Evolutionary conservation across 2,797 vertebrate species (phyloP).

Genomic region (Poeciliopsis gracilis): DNA sequence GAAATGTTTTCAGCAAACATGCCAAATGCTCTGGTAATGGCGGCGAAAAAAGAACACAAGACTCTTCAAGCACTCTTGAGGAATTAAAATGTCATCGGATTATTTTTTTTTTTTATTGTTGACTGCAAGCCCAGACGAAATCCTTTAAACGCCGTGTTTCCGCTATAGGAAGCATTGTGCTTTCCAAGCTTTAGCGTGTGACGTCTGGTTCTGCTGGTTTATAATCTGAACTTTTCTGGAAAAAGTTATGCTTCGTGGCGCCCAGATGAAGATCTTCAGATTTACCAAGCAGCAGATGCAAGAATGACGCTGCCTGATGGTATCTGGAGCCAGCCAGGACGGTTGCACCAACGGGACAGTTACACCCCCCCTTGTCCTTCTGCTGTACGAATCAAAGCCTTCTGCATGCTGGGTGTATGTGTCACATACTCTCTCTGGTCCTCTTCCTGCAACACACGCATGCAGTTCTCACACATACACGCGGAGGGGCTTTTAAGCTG

Average conservation of each 20-base stretch:
- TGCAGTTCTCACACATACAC: constrained; percentile 8
- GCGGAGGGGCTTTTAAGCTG: constrained; percentile 56
- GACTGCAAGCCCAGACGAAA: not conserved
- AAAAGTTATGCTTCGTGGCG: constrained; percentile 13
- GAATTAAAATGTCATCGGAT: not conserved
- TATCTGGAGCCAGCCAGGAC: constrained; percentile 15
- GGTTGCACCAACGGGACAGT: constrained; percentile 2
- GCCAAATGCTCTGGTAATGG: constrained; percentile 10
- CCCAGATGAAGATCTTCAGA: not conserved
- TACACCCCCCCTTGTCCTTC: constrained; percentile 7
- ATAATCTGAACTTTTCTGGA: constrained; percentile 29
- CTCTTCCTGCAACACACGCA: not conserved
- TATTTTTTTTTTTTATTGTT: constrained; percentile 1
- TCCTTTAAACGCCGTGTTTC: not conserved
- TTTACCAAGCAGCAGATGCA: not conserved
- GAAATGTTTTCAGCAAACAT: constrained; percentile 4
- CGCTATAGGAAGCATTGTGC: not conserved
- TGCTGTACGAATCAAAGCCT: constrained; percentile 36
- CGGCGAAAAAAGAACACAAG: not conserved
- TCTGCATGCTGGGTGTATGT: constrained; percentile 11
- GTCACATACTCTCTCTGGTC: constrained; percentile 21
- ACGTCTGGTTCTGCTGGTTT: constrained; percentile 16
- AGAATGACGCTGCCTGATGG: not conserved
- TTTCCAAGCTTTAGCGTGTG: not conserved
- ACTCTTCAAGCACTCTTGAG: not conserved